phyloP scores from a whole-genome alignment of 2,888 invertebrate species.

The Pasiphila rectangulata region DNA sequence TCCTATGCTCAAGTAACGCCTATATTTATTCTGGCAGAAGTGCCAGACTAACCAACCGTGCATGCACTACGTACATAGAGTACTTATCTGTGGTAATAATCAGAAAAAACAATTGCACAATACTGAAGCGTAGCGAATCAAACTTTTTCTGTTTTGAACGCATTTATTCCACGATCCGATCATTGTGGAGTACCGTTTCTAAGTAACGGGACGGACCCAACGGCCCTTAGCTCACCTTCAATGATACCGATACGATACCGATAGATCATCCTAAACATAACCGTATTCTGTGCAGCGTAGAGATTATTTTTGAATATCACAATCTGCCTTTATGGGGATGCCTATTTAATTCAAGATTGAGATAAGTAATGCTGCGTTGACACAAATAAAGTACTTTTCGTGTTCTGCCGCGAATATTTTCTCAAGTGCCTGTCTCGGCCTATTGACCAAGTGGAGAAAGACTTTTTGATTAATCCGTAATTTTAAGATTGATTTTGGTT shows the following conservation, averaged over 20 bases:
- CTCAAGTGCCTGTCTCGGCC: too few species aligned
- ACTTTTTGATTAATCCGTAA: too few species aligned
- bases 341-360: conserved; percentile 1
- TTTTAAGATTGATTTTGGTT: too few species aligned
- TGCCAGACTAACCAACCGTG: background rate
- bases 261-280: conserved; percentile 45
- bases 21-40: too few species aligned
- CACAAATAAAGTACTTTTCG: background rate
- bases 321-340: background rate
- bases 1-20: too few species aligned
- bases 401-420: background rate
- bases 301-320: conserved; percentile 3
- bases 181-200: conserved; percentile 62
- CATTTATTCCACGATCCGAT: conserved; percentile 51
- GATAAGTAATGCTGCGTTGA: background rate
- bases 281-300: conserved; percentile 1
- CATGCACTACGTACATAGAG: too few species aligned
- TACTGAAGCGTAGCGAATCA: conserved; percentile 5
- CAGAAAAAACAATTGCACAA: conserved; percentile 6
- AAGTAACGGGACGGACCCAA: conserved; percentile 61
- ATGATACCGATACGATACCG: conserved; percentile 40
- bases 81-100: too few species aligned
- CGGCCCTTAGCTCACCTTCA: conserved; percentile 54
- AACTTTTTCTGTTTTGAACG: conserved; percentile 29
- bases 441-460: too few species aligned